phyloP scores from a whole-genome alignment of 2,888 invertebrate species.

The Leucozona laternaria region DNA sequence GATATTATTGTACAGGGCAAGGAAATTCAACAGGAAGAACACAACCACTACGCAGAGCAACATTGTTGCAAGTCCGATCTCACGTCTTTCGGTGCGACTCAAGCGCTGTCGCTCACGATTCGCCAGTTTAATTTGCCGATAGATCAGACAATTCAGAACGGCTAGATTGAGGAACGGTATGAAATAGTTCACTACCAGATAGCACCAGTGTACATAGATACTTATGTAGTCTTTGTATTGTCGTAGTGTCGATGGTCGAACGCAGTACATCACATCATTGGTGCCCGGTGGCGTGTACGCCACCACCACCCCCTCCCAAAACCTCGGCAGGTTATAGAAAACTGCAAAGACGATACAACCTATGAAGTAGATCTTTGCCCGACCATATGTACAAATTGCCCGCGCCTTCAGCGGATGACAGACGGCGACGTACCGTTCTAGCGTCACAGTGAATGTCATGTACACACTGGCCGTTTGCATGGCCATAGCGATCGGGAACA shows the following conservation, averaged over 20 bases:
- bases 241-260: slow-evolving; percentile 88
- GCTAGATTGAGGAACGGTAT: slow-evolving; percentile 95
- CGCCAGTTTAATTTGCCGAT: slow-evolving; percentile 94
- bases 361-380: slow-evolving; percentile 93
- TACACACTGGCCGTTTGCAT: slow-evolving; percentile 98
- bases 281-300: slow-evolving; percentile 80
- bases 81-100: slow-evolving; percentile 94
- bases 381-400: slow-evolving; percentile 94
- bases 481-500: slow-evolving; percentile 93
- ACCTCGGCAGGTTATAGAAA: slow-evolving; percentile 93
- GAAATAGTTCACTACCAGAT: slow-evolving; percentile 96
- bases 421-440: slow-evolving; percentile 97
- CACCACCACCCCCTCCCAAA: slow-evolving; percentile 88
- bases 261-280: slow-evolving; percentile 88
- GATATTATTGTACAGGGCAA: slow-evolving; percentile 93
- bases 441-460: slow-evolving; percentile 93
- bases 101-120: slow-evolving; percentile 95
- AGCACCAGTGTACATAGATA: slow-evolving; percentile 97
- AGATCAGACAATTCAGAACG: slow-evolving; percentile 95
- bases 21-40: slow-evolving; percentile 96
- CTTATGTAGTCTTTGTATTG: slow-evolving; percentile 90
- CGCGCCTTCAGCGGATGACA: slow-evolving; percentile 95
- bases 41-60: slow-evolving; percentile 96
- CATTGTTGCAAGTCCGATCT: slow-evolving; percentile 98
- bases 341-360: slow-evolving; percentile 92